Base-by-base conservation (phyloP, 1,140 invertebrate genomes). In the Drosophila gunungcola region DNA sequence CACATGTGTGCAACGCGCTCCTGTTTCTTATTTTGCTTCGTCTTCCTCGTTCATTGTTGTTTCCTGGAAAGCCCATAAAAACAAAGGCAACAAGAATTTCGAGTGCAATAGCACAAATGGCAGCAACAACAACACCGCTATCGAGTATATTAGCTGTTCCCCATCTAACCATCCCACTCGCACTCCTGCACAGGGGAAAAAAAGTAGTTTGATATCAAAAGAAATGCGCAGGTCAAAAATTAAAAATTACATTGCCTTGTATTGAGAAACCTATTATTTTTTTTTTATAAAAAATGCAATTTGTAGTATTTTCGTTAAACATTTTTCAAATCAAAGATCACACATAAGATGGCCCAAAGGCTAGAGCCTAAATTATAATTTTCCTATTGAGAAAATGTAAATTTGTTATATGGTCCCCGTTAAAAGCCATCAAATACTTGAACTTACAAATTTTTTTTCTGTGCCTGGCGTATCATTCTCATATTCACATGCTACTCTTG, bases 61-160 rank as follows among this genome's bases (percentile, higher is more conserved):
- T 86, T 86, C 83, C 63, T 73, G 79, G 83, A 86, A 86, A 86
- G 88, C 78, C 78, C 83, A 86, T 86, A 86, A 86, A 86, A 86
- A 86, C 83, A 86, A 86, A 86, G 81, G 79, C 68, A 86, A 82
- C 80, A 88, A 80, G 86, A 88, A 88, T 88, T 86, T 86, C 79
- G 82, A 88, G 79, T 88, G 82, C 79, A 84, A 80, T 80, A 85
- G 81, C 81, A 85, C 42, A 72, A 76, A 60, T 53, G 74, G 13
- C 61, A 81, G 46, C 73, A 64, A 51, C 58, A 75, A 68, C 73
- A 67, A n/a, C 69, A 62, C 32, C 29, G 57, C 72, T 76, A 76
- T 55, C 75, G 83, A 76, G 79, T 83, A 79, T 88, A 86, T 86
- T 86, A 86, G 75, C 82, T 78, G 13, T 34, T 21, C 42, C 32